Percentiles rank a stretch among this genome's conserved stretches.
phyloP scores from a whole-genome alignment of 2,888 invertebrate species.

The Tenthredo mesomela region DNA sequence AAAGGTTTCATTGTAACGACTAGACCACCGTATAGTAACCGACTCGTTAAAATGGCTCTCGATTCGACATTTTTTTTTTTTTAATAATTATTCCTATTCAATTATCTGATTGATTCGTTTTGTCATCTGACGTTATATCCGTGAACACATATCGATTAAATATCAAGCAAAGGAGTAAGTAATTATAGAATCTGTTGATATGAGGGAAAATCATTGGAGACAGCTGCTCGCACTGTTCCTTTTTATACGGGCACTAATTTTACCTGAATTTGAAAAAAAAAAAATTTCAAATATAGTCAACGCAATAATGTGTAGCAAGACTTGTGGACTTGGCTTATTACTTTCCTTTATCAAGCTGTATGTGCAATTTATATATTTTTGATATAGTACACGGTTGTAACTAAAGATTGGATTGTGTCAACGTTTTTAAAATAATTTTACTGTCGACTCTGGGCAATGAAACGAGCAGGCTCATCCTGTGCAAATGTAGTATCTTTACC shows the following conservation, averaged over 20 bases:
- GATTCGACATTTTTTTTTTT: conserved; percentile 6
- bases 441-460: neutral
- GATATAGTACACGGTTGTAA: conserved; percentile 51
- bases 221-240: neutral
- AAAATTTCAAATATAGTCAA: neutral
- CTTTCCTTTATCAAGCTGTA: neutral
- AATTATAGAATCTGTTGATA: neutral
- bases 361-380: neutral
- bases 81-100: neutral
- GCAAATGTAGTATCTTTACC: conserved; percentile 26
- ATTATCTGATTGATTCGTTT: neutral
- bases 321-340: neutral
- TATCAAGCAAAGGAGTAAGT: neutral
- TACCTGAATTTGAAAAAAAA: too few relatives aligned
- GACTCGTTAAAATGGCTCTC: conserved; percentile 42
- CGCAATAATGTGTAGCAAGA: neutral
- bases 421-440: neutral
- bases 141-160: conserved; percentile 48
- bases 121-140: conserved; percentile 38
- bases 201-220: neutral
- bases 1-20: conserved; percentile 53
- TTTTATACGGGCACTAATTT: neutral
- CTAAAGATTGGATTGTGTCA: conserved; percentile 36
- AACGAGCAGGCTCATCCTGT: conserved; percentile 26
- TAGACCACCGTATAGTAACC: conserved; percentile 51